phyloP scores from a whole-genome alignment of 1,140 invertebrate species.

The Magallana angulata region DNA sequence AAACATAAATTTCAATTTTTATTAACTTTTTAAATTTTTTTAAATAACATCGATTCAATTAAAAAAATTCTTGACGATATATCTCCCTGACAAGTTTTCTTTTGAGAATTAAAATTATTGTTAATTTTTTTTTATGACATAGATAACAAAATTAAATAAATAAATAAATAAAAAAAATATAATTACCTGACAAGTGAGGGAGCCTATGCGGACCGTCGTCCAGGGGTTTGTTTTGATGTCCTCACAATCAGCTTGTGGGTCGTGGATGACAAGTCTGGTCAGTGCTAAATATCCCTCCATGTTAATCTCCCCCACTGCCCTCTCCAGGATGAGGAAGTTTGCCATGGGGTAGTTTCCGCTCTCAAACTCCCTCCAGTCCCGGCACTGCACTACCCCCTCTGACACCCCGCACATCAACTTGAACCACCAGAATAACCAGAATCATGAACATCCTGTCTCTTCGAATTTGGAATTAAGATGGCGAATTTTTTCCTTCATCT shows the following conservation, averaged over 20 bases:
- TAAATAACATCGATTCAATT: constrained; percentile 6
- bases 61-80: neutral
- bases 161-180: neutral
- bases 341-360: neutral
- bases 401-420: neutral
- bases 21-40: neutral
- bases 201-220: neutral
- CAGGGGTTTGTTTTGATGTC: neutral
- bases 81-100: neutral
- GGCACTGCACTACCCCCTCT: neutral
- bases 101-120: neutral
- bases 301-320: neutral
- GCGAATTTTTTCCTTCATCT: constrained; percentile 10
- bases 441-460: neutral
- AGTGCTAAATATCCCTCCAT: neutral
- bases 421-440: neutral
- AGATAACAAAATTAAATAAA: constrained; percentile 12
- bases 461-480: constrained; percentile 16
- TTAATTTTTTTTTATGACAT: neutral
- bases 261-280: neutral
- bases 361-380: constrained; percentile 3
- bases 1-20: neutral
- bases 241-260: neutral
- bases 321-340: neutral
- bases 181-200: constrained; percentile 8